Percentiles rank a stretch among this genome's conserved stretches.
Evolutionary conservation across 1,140 invertebrate species (phyloP).

Genomic region (Ips nitidus): DNA sequence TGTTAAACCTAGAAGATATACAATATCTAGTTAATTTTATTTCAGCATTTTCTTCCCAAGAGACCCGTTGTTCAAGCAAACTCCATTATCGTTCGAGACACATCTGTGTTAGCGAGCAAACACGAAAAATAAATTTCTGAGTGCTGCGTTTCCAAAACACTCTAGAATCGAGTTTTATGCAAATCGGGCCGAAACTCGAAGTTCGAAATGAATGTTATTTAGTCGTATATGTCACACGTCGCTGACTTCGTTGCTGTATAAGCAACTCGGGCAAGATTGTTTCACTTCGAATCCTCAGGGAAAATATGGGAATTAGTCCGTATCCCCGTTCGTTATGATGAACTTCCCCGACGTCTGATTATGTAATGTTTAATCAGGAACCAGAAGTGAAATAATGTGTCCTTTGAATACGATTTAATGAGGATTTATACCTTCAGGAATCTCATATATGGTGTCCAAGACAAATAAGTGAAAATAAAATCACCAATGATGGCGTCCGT

Average conservation of each 20-base stretch:
- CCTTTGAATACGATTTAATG: constrained; percentile 2
- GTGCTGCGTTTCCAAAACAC: constrained; percentile 26
- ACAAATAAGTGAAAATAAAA: not conserved
- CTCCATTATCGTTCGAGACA: constrained; percentile 10
- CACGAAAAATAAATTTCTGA: constrained; percentile 29
- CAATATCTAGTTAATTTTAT: too few species aligned
- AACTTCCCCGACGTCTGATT: constrained; percentile 12
- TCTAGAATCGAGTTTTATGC: constrained; percentile 31
- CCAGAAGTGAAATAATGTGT: constrained; percentile 2
- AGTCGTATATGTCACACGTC: constrained; percentile 33
- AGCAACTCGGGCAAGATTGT: constrained; percentile 17
- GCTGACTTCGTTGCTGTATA: constrained; percentile 26
- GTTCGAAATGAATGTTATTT: constrained; percentile 32
- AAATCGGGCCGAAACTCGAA: constrained; percentile 19
- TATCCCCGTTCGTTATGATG: constrained; percentile 5
- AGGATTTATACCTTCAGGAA: not conserved
- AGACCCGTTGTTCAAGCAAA: not conserved
- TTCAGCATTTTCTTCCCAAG: too few species aligned
- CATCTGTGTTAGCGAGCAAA: constrained; percentile 23
- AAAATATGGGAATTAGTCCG: constrained; percentile 20
- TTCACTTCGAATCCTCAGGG: constrained; percentile 16
- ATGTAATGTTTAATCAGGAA: constrained; percentile 23
- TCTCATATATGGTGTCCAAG: not conserved
- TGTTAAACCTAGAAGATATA: too few species aligned
- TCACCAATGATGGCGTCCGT: not conserved